Conservation (phyloP, 1,140 invertebrate species). For the Venustaconcha ellipsiformis region DNA sequence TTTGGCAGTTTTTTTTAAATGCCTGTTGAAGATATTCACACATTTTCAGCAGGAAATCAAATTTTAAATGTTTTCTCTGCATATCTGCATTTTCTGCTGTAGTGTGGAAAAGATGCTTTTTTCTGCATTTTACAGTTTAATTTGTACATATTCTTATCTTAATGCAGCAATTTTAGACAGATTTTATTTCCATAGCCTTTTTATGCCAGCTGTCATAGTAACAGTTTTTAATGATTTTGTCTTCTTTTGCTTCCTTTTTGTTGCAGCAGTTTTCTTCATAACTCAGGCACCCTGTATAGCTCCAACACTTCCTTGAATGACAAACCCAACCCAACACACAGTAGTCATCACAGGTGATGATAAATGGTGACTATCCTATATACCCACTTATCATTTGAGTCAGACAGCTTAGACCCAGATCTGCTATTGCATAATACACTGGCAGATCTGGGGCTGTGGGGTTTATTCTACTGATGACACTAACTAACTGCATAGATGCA, state of each 20-base stretch:
- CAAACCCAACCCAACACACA: constrained; percentile 32
- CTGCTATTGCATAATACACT: too few relatives aligned
- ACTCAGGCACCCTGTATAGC: constrained; percentile 56
- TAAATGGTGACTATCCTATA: too few relatives aligned
- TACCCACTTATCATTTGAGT: too few relatives aligned
- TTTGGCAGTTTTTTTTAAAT: too few relatives aligned
- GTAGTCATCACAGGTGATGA: constrained; percentile 33
- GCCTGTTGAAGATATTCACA: too few relatives aligned
- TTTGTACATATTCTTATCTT: not conserved
- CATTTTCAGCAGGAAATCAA: too few relatives aligned
- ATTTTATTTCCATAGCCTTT: not conserved
- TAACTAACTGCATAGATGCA: too few relatives aligned
- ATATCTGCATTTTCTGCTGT: not conserved
- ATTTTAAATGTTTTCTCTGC: not conserved
- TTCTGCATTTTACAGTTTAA: constrained; percentile 5
- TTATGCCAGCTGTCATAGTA: not conserved
- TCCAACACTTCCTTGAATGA: constrained; percentile 60
- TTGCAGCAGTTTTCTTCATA: constrained; percentile 49
- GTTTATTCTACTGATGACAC: too few relatives aligned
- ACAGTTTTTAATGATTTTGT: not conserved
- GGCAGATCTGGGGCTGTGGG: too few relatives aligned
- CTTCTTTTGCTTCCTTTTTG: constrained; percentile 17
- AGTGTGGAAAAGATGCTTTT: not conserved
- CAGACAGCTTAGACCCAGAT: too few relatives aligned
- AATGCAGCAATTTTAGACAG: not conserved